phyloP scores from a whole-genome alignment of 2,797 vertebrate genomes.

The Oreortyx pictus region DNA sequence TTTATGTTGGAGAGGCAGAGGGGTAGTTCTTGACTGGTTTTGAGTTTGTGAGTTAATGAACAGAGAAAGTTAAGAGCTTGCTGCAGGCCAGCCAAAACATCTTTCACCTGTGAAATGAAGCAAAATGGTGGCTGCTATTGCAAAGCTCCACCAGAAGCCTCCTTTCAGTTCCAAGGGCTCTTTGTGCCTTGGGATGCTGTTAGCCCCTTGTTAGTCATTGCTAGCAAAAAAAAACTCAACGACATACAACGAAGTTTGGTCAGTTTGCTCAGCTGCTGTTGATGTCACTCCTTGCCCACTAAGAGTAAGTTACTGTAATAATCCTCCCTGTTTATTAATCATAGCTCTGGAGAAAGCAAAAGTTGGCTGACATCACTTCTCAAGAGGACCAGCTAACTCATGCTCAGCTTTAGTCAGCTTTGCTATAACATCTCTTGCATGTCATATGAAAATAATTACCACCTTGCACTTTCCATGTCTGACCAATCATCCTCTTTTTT shows the following conservation, averaged over 20 bases:
- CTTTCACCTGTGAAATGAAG: slow-evolving; percentile 30
- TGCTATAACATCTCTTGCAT: slow-evolving; percentile 73
- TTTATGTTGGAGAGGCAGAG: slow-evolving; percentile 1
- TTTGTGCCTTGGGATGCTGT: slow-evolving; percentile 77
- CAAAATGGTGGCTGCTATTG: slow-evolving; percentile 60
- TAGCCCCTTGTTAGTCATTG: slow-evolving; percentile 79
- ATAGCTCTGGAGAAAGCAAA: slow-evolving; percentile 79
- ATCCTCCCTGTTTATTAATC: slow-evolving; percentile 81
- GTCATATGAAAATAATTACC: slow-evolving; percentile 79
- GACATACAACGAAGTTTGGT: slow-evolving; percentile 72
- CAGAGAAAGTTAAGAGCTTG: neutral
- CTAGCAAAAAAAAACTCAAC: slow-evolving; percentile 51
- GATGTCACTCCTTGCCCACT: slow-evolving; percentile 79
- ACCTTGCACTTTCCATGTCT: slow-evolving; percentile 72
- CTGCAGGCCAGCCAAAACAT: slow-evolving; percentile 32
- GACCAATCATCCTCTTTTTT: slow-evolving; percentile 56
- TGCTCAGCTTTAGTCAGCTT: slow-evolving; percentile 78
- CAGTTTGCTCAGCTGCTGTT: slow-evolving; percentile 85
- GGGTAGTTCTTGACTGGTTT: neutral
- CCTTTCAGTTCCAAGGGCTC: slow-evolving; percentile 71
- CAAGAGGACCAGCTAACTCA: slow-evolving; percentile 75
- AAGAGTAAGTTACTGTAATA: slow-evolving; percentile 83
- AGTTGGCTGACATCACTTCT: slow-evolving; percentile 77
- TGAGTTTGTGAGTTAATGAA: neutral
- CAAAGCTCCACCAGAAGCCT: slow-evolving; percentile 51